Evolutionary conservation across 1,140 invertebrate species (phyloP).

Genomic region (Tachypleus tridentatus): DNA sequence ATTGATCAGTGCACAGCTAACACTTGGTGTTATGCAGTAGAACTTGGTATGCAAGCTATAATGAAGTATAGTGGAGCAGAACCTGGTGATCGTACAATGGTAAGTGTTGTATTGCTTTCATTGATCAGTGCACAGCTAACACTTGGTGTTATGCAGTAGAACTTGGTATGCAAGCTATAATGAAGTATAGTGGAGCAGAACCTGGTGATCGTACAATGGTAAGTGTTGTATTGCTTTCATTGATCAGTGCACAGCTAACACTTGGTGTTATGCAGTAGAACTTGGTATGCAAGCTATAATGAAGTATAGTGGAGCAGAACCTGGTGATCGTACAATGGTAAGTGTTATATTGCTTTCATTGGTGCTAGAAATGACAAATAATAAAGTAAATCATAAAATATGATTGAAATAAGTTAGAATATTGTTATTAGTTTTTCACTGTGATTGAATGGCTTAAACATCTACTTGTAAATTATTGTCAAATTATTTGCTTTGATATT

Average conservation of each 20-base stretch:
- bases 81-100: constrained; percentile 62
- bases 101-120: constrained; percentile 30
- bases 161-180: constrained; percentile 44
- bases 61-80: constrained; percentile 58
- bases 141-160: constrained; percentile 40
- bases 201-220: constrained; percentile 63
- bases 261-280: constrained; percentile 40
- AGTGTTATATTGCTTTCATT: constrained; percentile 1
- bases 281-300: constrained; percentile 44
- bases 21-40: constrained; percentile 40
- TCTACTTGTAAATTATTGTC: too few relatives aligned
- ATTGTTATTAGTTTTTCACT: too few relatives aligned
- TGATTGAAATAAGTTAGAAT: too few relatives aligned
- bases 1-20: not conserved
- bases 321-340: constrained; percentile 63
- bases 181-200: constrained; percentile 57
- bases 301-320: constrained; percentile 56
- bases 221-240: constrained; percentile 28
- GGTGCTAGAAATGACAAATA: too few relatives aligned
- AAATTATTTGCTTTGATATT: too few relatives aligned
- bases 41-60: constrained; percentile 43
- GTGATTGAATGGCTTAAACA: too few relatives aligned
- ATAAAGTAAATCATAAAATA: too few relatives aligned
- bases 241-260: not conserved
- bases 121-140: constrained; percentile 5